These are phyloP conservation scores for Gastrophysa polygoni DNA, from an alignment of 2,888 invertebrate genomes.

Conservation along the genomic window DNA sequence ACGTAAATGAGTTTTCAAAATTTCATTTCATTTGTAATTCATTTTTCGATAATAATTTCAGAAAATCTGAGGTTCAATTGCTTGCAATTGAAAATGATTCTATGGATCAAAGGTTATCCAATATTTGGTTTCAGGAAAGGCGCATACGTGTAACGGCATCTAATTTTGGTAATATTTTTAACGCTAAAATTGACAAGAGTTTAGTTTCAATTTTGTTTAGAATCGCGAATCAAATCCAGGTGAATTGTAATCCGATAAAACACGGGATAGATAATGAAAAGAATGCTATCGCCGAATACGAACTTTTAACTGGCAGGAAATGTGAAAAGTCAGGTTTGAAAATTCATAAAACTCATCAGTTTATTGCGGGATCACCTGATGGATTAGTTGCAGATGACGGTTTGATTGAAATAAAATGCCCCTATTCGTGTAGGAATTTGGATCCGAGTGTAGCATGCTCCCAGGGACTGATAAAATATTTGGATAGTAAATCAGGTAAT, in stretches of 20 bases:
- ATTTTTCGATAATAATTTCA: neutral
- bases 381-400: neutral
- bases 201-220: neutral
- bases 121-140: conserved; percentile 6
- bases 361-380: neutral
- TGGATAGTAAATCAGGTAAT: neutral
- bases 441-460: conserved; percentile 7
- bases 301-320: neutral
- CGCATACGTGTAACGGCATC: conserved; percentile 8
- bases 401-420: neutral
- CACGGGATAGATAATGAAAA: neutral
- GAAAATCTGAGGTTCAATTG: neutral
- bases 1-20: too few species aligned
- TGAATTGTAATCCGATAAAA: neutral
- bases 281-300: neutral
- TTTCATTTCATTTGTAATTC: neutral
- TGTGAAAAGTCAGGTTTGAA: conserved; percentile 4
- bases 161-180: conserved; percentile 1
- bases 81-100: neutral
- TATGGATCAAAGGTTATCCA: conserved; percentile 1
- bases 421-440: conserved; percentile 2
- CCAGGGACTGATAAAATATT: conserved; percentile 6
- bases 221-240: neutral
- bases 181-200: neutral
- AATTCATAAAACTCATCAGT: conserved; percentile 9